phyloP scores from a whole-genome alignment of 2,888 invertebrate species.

The Rhingia campestris region DNA sequence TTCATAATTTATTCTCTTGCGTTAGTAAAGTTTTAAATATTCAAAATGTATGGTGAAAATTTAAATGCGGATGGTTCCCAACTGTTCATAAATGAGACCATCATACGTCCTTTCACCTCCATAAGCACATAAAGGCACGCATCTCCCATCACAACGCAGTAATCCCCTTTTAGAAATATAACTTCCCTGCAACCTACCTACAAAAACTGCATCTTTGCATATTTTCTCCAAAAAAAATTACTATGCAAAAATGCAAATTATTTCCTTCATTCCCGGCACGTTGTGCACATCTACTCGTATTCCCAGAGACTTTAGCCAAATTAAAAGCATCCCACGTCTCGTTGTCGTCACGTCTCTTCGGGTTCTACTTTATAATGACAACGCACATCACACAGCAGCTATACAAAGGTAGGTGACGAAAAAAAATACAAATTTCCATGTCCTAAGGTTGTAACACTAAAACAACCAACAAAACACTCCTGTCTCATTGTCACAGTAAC shows the following conservation, averaged over 20 bases:
- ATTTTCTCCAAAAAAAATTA: slow-evolving; percentile 29
- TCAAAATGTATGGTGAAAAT: not conserved
- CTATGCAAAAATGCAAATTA: slow-evolving; percentile 65
- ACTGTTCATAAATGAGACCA: not conserved
- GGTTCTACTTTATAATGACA: slow-evolving; percentile 29
- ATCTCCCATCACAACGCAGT: not conserved
- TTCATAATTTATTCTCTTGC: too few species aligned
- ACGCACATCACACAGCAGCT: slow-evolving; percentile 1
- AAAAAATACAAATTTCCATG: slow-evolving; percentile 33
- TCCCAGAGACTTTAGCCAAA: slow-evolving; percentile 52
- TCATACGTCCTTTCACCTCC: slow-evolving; percentile 1
- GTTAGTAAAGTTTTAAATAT: not conserved
- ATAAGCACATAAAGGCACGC: not conserved
- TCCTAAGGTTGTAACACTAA: slow-evolving; percentile 36
- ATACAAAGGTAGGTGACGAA: slow-evolving; percentile 15
- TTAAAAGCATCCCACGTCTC: slow-evolving; percentile 45
- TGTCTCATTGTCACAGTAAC: slow-evolving; percentile 70
- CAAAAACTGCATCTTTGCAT: slow-evolving; percentile 4
- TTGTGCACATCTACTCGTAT: slow-evolving; percentile 29
- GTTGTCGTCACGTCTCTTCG: slow-evolving; percentile 7
- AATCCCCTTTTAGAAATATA: not conserved
- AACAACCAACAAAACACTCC: slow-evolving; percentile 27
- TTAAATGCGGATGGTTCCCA: not conserved
- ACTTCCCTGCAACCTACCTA: not conserved
- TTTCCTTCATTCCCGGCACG: slow-evolving; percentile 46